These are phyloP conservation scores for Diprion similis DNA, from an alignment of 1,140 invertebrate species.

Conservation along the genomic window DNA sequence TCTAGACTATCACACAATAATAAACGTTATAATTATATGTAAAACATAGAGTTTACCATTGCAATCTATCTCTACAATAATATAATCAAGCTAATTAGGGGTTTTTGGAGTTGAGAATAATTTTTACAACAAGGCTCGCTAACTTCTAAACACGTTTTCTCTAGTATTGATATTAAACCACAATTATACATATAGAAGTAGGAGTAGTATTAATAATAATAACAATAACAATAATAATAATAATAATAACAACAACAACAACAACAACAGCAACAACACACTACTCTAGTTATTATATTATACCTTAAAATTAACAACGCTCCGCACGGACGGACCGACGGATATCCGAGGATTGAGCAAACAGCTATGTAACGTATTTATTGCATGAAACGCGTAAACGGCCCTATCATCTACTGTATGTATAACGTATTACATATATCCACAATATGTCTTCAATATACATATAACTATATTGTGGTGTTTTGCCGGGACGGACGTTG, in stretches of 20 bases:
- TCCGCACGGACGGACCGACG: slow-evolving; percentile 57
- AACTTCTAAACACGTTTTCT: neutral
- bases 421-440: no score
- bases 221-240: no score
- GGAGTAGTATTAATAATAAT: no score
- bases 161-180: neutral
- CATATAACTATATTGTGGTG: no score
- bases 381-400: no score
- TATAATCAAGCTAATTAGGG: neutral
- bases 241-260: neutral
- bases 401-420: no score
- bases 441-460: no score
- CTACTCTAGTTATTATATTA: neutral
- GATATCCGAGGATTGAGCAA: slow-evolving; percentile 59
- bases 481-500: slow-evolving; percentile 3
- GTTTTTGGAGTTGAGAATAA: neutral
- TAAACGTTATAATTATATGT: slow-evolving; percentile 23
- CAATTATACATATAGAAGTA: neutral
- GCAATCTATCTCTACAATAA: neutral
- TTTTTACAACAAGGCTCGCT: neutral
- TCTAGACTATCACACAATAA: slow-evolving; percentile 26
- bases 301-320: slow-evolving; percentile 37
- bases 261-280: no score
- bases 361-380: slow-evolving; percentile 21
- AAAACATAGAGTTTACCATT: neutral